Evolutionary conservation across 2,113 vertebrate genomes (phyloP), one percentile per base, ranked within the genome.

Genomic region (Castor canadensis): DNA sequence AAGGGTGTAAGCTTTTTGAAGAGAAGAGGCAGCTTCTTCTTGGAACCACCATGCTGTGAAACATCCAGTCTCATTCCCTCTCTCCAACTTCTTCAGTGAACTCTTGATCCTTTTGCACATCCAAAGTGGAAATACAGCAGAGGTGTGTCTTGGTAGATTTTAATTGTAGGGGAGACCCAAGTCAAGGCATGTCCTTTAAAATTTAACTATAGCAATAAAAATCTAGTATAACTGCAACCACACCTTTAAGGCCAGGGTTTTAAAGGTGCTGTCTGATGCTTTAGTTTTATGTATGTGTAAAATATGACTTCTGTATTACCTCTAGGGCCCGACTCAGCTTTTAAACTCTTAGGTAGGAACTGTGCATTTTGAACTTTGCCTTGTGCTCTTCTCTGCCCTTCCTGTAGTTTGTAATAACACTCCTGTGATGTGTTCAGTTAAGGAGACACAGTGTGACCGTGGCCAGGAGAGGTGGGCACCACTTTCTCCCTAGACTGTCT

Each of bases 341-440:
- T 72, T 92, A 67, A 91, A 83, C 76, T 77, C 32, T 84, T 69
- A 72, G 62, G 28, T 87, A 60, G 56, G 35, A 95, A 83, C 38
- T 91, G 10, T 79, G 66, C 72, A 17, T 88, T 64, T 85, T 75
- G 38, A 43, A 75, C 54, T 64, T 85, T 67, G 69, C 64, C 88
- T 86, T 93, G 49, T 98, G 91, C 81, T 62, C 35, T 96, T 96
- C 85, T 93, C 96, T 95, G 97, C 56, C 81, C 95, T 17, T 4
- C 20, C 38, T 75, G 75, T 67, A 66, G 56, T 45, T 76, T 91
- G 9, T 82, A 81, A 72, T 82, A 82, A 20, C 47, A 30, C 30
- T 66, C 7, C 75, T 89, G 75, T 69, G 77, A 79, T 93, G 52
- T 85, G 90, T 96, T 87, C 32, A 26, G 9, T 94, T 85, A 95